Base-by-base conservation (phyloP, 2,113 vertebrate species). In the Amia ocellicauda region DNA sequence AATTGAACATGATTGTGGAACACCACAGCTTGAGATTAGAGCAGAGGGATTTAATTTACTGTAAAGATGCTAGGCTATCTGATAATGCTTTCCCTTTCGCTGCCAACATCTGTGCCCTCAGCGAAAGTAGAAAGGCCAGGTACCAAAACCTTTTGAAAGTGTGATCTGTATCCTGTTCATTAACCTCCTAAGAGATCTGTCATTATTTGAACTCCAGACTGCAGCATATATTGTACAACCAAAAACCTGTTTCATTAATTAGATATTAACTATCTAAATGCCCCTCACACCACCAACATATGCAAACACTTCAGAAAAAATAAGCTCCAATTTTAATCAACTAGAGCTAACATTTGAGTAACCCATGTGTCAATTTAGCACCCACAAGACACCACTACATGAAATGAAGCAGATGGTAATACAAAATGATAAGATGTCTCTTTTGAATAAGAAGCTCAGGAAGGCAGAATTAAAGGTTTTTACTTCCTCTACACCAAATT, bases 61-160 rank as follows among this genome's bases (percentile, higher is more conserved):
- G 31, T 7, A 47, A n/a, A 20, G 26, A 57, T 19, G 29, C 51
- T 47, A 2, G 31, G 53, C 45, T 57, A 57, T 64, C 63, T 47
- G 53, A 47, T 57, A 64, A 64, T 29, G 41, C 3, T 23, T 24
- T 40, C 5, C 31, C 31, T 36, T 5, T 11, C 31, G n/a, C 42
- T 64, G 40, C 26, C 42, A 49, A 19, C 19, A 36, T 49, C 23
- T 45, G 22, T 31, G 43, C 43, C 49, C 49, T 22, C 58, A 19
- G 41, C 41, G 23, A 14, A n/a, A 47, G 29, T 14, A 22, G 42
- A 58, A 41, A 56, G 50, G 45, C 19, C 16, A 13, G 26, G 23
- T 43, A 22, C 20, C 3, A n/a, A 28, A 42, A 24, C 7, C 11
- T 40, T 17, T 13, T 63, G 62, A 36, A 36, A 36, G 11, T 17